A percentile compares a stretch with the other conserved stretches of the same genome.
These are phyloP conservation scores for Aricia agestis DNA, from an alignment of 1,140 invertebrate genomes.

Conservation along the genomic window DNA sequence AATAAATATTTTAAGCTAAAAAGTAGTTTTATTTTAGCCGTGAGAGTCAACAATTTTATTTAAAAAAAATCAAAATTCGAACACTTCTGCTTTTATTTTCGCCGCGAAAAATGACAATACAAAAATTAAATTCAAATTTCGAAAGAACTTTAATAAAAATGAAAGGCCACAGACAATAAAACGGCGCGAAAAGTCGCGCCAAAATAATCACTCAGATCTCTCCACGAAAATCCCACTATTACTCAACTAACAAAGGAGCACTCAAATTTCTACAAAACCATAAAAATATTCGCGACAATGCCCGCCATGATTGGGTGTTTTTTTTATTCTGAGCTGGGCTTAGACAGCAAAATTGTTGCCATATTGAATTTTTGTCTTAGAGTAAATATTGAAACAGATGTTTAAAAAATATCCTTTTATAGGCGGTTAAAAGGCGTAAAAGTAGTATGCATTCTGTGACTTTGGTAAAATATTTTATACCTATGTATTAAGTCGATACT, in stretches of 20 bases:
- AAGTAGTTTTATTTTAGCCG: not conserved
- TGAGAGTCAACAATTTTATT: no score
- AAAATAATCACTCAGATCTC: slow-evolving; percentile 11
- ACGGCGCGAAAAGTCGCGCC: not conserved
- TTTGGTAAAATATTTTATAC: no score
- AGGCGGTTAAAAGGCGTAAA: no score
- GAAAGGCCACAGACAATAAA: not conserved
- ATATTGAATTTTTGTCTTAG: slow-evolving; percentile 49
- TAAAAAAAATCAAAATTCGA: not conserved
- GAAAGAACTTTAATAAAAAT: not conserved
- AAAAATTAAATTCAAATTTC: not conserved
- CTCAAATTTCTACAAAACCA: slow-evolving; percentile 27
- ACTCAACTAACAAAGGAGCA: slow-evolving; percentile 21
- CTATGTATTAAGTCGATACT: no score
- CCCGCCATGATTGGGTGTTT: slow-evolving; percentile 26
- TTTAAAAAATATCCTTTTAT: no score
- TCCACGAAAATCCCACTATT: slow-evolving; percentile 12
- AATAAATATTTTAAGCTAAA: slow-evolving; percentile 33
- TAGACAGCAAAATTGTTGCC: slow-evolving; percentile 41
- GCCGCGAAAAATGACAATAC: no score
- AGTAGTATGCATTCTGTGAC: no score
- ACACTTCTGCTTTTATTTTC: not conserved
- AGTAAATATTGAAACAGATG: not conserved
- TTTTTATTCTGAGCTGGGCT: slow-evolving; percentile 37
- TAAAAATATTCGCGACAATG: slow-evolving; percentile 31